Base-by-base conservation (phyloP, 2,888 invertebrate genomes). In the Thalpophila matura region DNA sequence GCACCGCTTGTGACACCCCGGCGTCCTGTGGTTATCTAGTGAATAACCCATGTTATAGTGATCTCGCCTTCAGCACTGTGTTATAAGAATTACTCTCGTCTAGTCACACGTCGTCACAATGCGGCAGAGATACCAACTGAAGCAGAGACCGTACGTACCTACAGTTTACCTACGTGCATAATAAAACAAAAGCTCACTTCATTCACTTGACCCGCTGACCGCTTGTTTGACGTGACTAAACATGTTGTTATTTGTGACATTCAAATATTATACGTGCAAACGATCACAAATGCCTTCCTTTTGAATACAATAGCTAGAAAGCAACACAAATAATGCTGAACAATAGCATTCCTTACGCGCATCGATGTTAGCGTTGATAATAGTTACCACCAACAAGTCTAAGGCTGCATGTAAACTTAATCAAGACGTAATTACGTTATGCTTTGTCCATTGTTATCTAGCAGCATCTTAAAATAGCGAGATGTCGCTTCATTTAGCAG, bases 81-180 rank as follows among this genome's bases (percentile, higher is more conserved):
- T 68, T 72, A 65, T 62, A 80, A 81, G 83, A 78, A 80, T 79
- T 76, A 81, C 47, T 65, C 65, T 79, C 62, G 60, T 80, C 77
- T 87, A 86, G 81, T 83, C 81, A 84, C 61, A 68, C 71, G 43
- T 63, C 77, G 55, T 63, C 86, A 89, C 71, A 73, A 95, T 95
- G 94, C 93, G 94, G 82, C 94, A 95, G 86, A 87, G 94, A 81
- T 95, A 95, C 85, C 95, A 95, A 86, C 87, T 95, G 84, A 94
- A 94, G 86, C 94, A 94, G 79, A 90, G 89, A 88, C 88, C 91
- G 94, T 95, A 94, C 80, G 95, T 95, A 94, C 80, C 94, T 95
- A 94, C 90, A 71, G 77, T 80, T 66, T 78, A 59, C 73, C 66
- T 61, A 73, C 72, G 62, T 60, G 68, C 77, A 66, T 66, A 67